Evolutionary conservation across 2,797 vertebrate genomes (phyloP).

Genomic region (Parauchenoglanis ngamensis): DNA sequence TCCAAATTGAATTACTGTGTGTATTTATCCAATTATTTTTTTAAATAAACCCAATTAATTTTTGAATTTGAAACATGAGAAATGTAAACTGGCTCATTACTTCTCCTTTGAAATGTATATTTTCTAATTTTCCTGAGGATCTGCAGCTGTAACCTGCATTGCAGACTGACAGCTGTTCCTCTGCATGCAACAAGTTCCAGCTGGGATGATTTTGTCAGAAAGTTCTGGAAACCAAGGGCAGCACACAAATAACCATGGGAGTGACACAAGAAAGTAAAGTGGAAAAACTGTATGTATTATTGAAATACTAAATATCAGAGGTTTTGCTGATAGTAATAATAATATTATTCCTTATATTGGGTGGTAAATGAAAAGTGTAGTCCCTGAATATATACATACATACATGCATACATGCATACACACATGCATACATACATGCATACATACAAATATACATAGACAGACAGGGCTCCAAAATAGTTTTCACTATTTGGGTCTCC

Average conservation of each 20-base stretch:
- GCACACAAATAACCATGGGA: neutral
- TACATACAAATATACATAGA: no score
- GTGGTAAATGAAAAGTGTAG: no score
- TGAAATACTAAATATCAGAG: neutral
- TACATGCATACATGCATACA: no score
- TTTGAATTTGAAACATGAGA: no score
- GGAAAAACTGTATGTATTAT: neutral
- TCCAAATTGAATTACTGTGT: neutral
- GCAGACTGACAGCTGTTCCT: conserved; percentile 15
- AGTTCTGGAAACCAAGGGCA: neutral
- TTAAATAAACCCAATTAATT: no score
- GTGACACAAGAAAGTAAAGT: neutral
- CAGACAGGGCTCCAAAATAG: no score
- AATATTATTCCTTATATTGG: neutral
- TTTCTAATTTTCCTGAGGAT: neutral
- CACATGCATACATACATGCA: no score
- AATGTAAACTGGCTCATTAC: neutral
- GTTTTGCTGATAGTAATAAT: neutral
- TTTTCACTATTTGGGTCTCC: no score
- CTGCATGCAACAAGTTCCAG: conserved; percentile 6
- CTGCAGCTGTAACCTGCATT: neutral
- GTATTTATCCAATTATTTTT: no score
- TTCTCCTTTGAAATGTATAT: neutral
- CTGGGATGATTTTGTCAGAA: conserved; percentile 22
- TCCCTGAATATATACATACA: no score